Percentiles rank a stretch among this genome's conserved stretches.
Conservation (phyloP, 2,888 invertebrate species). For the Sipha maydis region DNA sequence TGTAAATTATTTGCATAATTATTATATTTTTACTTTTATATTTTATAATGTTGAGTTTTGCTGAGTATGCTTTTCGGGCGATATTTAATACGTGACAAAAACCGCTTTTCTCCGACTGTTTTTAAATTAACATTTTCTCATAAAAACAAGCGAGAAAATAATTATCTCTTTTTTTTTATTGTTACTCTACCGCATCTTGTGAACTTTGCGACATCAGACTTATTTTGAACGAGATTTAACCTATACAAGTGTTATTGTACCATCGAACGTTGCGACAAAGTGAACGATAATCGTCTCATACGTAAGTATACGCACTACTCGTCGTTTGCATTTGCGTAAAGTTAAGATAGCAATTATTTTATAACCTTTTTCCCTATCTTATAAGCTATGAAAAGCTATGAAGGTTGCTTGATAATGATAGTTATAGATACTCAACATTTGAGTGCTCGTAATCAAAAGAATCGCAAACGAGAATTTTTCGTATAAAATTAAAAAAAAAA, state of each 20-base stretch:
- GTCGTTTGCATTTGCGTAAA: not conserved
- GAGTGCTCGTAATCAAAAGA: not conserved
- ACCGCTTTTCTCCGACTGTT: not conserved
- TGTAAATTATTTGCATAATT: no score
- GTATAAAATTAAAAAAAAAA: not conserved
- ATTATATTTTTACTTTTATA: no score
- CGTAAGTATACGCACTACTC: not conserved
- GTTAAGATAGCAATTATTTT: slow-evolving; percentile 15
- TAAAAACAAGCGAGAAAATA: not conserved
- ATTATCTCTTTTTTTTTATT: not conserved
- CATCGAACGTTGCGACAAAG: not conserved
- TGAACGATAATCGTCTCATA: not conserved
- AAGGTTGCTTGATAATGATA: not conserved
- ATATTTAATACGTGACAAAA: not conserved
- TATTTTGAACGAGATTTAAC: slow-evolving; percentile 17
- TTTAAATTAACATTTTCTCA: not conserved
- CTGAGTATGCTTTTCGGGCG: not conserved
- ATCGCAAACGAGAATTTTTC: not conserved
- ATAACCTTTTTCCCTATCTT: not conserved
- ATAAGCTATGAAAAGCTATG: no score
- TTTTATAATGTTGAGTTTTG: not conserved
- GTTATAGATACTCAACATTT: not conserved
- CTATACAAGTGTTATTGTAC: not conserved
- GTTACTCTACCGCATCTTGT: not conserved
- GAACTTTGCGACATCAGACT: slow-evolving; percentile 7